Evolutionary conservation across 2,113 vertebrate genomes (phyloP).

Genomic region (Leptosomus discolor): DNA sequence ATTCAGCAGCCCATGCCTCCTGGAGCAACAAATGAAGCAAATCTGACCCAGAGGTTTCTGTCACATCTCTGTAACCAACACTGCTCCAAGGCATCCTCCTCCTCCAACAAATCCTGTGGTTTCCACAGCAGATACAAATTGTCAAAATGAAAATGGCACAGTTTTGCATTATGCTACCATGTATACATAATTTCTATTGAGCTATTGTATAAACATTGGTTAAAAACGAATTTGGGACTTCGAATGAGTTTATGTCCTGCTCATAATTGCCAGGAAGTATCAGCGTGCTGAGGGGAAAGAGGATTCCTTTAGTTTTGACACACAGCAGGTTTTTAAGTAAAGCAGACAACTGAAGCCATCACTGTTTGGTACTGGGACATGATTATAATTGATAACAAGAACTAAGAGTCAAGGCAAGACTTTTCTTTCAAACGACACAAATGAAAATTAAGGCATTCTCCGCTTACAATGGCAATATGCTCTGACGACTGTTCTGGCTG

Average conservation of each 20-base stretch:
- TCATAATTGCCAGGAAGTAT: not conserved
- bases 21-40: not conserved
- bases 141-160: not conserved
- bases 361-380: not conserved
- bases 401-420: not conserved
- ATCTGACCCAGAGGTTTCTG: not conserved
- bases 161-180: not conserved
- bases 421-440: not conserved
- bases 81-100: not conserved
- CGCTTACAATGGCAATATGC: not conserved
- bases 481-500: not conserved
- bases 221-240: not conserved
- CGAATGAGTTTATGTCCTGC: not conserved
- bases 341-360: not conserved
- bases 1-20: not conserved
- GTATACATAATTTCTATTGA: constrained; percentile 22
- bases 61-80: not conserved
- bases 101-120: not conserved
- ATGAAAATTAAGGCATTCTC: not conserved
- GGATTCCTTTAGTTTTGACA: not conserved
- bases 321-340: not conserved
- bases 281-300: not conserved
- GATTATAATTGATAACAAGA: not conserved
- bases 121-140: not conserved
- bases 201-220: not conserved